phyloP scores from a whole-genome alignment of 2,888 invertebrate genomes.

The Mythimna impura region DNA sequence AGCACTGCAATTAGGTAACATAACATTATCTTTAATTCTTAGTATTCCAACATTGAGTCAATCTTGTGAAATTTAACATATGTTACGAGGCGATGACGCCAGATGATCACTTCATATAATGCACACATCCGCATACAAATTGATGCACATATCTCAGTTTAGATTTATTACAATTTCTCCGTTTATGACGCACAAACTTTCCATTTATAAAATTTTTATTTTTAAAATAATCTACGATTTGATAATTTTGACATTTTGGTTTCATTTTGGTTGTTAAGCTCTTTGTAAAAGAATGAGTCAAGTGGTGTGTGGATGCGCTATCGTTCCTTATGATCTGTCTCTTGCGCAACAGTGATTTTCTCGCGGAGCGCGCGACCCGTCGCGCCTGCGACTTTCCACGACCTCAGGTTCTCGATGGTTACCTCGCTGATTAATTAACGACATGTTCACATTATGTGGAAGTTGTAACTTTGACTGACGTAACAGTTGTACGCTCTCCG shows the following conservation, averaged over 20 bases:
- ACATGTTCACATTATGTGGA: slow-evolving; percentile 52
- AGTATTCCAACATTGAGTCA: slow-evolving; percentile 70
- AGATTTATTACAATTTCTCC: slow-evolving; percentile 50
- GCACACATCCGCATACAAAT: slow-evolving; percentile 52
- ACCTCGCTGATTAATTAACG: slow-evolving; percentile 65
- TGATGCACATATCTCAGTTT: slow-evolving; percentile 34
- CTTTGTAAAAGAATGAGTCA: slow-evolving; percentile 13
- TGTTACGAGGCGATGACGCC: slow-evolving; percentile 53
- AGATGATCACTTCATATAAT: slow-evolving; percentile 43
- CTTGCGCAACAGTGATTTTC: slow-evolving; percentile 72
- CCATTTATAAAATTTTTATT: slow-evolving; percentile 15
- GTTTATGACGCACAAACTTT: slow-evolving; percentile 34
- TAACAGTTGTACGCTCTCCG: slow-evolving; percentile 33
- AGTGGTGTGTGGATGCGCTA: slow-evolving; percentile 30
- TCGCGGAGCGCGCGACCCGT: slow-evolving; percentile 64
- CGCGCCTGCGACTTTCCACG: slow-evolving; percentile 76
- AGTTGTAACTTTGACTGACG: slow-evolving; percentile 50
- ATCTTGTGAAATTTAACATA: slow-evolving; percentile 74
- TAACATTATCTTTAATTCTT: slow-evolving; percentile 74
- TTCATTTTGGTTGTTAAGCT: slow-evolving; percentile 14
- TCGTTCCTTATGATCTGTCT: slow-evolving; percentile 55
- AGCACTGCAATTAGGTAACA: slow-evolving; percentile 77
- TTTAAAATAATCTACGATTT: slow-evolving; percentile 11
- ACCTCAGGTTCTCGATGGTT: slow-evolving; percentile 68
- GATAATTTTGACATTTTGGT: slow-evolving; percentile 33